Conservation (phyloP, 2,797 vertebrate species). For the Halcyon smyrnensis region DNA sequence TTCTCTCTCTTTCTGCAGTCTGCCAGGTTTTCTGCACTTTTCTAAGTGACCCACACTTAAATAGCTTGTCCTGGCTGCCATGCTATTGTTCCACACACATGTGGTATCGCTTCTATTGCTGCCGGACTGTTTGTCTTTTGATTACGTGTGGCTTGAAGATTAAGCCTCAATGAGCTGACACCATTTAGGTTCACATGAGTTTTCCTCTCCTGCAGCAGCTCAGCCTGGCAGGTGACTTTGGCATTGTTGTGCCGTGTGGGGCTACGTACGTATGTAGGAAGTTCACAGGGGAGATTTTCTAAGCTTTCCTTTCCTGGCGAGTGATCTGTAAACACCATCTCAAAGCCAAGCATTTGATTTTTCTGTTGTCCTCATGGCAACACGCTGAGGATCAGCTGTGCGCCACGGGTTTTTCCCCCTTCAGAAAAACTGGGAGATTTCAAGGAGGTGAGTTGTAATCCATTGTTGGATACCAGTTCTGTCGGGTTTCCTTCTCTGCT, state of each 20-base stretch:
- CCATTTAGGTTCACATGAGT: neutral
- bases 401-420: fast-evolving
- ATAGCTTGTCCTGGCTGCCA: neutral
- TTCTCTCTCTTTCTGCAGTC: neutral
- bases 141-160: neutral
- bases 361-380: neutral
- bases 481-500: neutral
- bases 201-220: neutral
- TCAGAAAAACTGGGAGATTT: neutral
- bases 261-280: neutral
- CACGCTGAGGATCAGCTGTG: neutral
- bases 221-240: conserved; percentile 39
- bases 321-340: neutral
- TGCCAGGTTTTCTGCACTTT: neutral
- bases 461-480: conserved; percentile 42
- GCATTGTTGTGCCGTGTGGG: neutral
- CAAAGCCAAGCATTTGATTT: neutral
- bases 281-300: neutral
- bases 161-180: neutral
- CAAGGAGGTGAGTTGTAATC: neutral
- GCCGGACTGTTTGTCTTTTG: neutral
- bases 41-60: neutral
- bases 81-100: neutral
- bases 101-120: neutral
- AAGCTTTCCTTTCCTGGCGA: neutral